Evolutionary conservation across 2,888 invertebrate genomes (phyloP).

Genomic region (Platynereis dumerilii): DNA sequence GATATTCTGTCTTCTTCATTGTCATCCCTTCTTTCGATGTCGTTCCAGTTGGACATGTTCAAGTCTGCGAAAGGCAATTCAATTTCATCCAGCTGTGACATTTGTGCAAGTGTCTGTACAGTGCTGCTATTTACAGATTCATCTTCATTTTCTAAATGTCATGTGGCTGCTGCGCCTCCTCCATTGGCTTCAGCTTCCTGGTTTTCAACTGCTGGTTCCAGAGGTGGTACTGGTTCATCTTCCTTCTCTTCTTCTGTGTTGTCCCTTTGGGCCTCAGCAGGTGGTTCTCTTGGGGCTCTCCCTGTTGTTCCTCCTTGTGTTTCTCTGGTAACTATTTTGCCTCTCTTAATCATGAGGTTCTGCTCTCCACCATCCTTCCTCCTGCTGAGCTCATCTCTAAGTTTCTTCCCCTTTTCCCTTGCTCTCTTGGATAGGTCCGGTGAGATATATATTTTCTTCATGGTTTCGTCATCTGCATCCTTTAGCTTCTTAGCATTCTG

Average conservation of each 20-base stretch:
- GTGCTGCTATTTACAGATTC: too few relatives aligned
- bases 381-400: background rate
- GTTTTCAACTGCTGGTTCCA: background rate
- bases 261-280: background rate
- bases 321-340: background rate
- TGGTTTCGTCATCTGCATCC: too few relatives aligned
- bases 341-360: background rate
- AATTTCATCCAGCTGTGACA: too few relatives aligned
- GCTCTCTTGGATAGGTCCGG: too few relatives aligned
- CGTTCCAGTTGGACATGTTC: too few relatives aligned
- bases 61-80: too few relatives aligned
- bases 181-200: background rate
- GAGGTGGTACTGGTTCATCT: background rate
- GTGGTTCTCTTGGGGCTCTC: background rate
- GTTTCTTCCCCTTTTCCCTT: slow-evolving; percentile 2
- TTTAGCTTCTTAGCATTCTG: too few relatives aligned
- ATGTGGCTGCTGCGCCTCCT: background rate
- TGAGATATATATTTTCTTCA: too few relatives aligned
- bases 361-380: background rate
- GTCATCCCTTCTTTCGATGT: too few relatives aligned
- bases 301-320: background rate
- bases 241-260: too few relatives aligned
- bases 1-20: too few relatives aligned
- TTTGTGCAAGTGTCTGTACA: too few relatives aligned
- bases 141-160: background rate